Evolutionary conservation across 2,888 invertebrate species (phyloP), one percentile per base, ranked within the genome.

Genomic region (Physocephala rufipes): DNA sequence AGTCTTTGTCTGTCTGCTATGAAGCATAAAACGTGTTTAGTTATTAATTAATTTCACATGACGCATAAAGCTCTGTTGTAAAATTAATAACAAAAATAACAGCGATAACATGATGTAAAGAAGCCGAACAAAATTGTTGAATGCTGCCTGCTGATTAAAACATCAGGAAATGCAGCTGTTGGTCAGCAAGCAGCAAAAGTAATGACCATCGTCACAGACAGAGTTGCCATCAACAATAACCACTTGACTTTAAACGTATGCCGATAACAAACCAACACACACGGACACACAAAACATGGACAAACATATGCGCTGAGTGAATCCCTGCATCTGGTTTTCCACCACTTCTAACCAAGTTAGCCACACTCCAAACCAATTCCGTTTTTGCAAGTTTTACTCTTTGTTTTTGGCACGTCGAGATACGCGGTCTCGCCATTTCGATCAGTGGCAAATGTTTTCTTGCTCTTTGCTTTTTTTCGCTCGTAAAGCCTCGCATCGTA

Each of bases 121-220:
- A 28, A 26, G 19, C 61, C 28, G 30, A 9, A 30, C 5, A 16
- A n/a, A 47, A 45, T 49, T 24, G 64, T 26, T 21, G 45, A n/a
- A 47, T 19, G 19, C 47, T 55, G 59, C 59, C 74, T 15, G 68
- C 79, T 79, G 81, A 80, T 80, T 80, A 80, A 80, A 80, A 78
- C 79, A 80, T 80, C 80, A 79, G 77, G 70, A 72, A 72, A 59
- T 71, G 58, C 47, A n/a, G 58, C 58, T 2, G n/a, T n/a, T n/a
- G n/a, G n/a, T n/a, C n/a, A n/a, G n/a, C n/a, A 24, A 15, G 64
- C 24, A 16, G 49, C 45, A 24, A 19, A 45, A 47, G 15, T 45
- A 15, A 53, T 53, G 19, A 55, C 55, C 55, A 55, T 66, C 5
- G 24, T 24, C 36, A 43, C 43, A n/a, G 62, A 13, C 36, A 36